These are phyloP conservation scores for Phainopepla nitens DNA, from an alignment of 2,113 vertebrate species.

Conservation along the genomic window DNA sequence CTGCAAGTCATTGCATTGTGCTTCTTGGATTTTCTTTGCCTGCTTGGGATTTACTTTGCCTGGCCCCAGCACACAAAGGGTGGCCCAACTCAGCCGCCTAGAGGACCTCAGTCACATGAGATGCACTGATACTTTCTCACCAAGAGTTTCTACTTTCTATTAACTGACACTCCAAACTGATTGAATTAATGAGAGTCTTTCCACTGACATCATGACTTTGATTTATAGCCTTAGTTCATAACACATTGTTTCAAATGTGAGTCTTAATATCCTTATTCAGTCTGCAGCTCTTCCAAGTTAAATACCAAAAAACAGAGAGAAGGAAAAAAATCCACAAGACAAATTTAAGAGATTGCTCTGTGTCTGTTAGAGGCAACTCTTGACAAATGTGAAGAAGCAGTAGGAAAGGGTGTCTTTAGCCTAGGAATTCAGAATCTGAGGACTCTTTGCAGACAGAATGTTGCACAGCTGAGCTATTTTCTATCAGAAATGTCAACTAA, in stretches of 20 bases:
- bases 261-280: neutral
- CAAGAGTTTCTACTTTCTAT: neutral
- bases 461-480: neutral
- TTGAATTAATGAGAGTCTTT: neutral
- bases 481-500: neutral
- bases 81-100: neutral
- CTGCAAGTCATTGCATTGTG: neutral
- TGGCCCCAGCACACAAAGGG: neutral
- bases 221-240: neutral
- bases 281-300: neutral
- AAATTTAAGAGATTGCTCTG: neutral
- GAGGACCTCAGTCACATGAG: neutral
- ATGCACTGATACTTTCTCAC: neutral
- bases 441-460: neutral
- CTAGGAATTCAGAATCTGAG: neutral
- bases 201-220: slow-evolving; percentile 23
- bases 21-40: neutral
- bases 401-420: neutral
- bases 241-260: neutral
- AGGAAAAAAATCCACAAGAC: neutral
- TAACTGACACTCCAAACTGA: neutral
- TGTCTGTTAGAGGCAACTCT: neutral
- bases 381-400: neutral
- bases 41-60: neutral
- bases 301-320: neutral